phyloP scores from a whole-genome alignment of 2,113 vertebrate species.

The Lipophrys pholis region DNA sequence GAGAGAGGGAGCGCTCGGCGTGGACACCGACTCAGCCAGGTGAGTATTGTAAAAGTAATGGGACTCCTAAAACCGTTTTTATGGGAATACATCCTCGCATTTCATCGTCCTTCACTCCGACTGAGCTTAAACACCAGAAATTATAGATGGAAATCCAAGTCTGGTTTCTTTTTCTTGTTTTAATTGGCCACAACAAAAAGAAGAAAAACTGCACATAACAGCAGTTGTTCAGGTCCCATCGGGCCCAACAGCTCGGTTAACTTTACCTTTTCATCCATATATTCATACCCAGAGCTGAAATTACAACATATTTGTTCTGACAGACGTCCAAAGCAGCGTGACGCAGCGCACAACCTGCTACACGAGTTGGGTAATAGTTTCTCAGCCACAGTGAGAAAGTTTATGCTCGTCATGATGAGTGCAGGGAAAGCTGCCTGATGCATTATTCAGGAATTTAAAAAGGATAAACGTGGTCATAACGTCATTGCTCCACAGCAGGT shows the following conservation, averaged over 20 bases:
- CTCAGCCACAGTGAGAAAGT: background rate
- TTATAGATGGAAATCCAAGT: background rate
- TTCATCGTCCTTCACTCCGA: background rate
- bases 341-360: background rate
- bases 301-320: background rate
- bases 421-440: background rate
- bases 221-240: no score
- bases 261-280: no score
- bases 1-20: background rate
- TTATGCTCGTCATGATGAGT: background rate
- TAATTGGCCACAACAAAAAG: background rate
- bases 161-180: background rate
- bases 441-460: background rate
- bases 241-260: no score
- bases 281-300: no score
- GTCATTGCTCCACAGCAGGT: background rate
- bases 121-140: background rate
- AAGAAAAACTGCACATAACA: no score
- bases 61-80: background rate
- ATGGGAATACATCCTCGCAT: background rate
- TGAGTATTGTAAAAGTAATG: background rate
- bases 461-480: background rate
- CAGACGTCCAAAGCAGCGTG: background rate
- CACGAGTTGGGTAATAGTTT: slow-evolving; percentile 9
- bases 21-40: background rate